Base-by-base conservation (phyloP, 2,113 vertebrate genomes). In the Planiliza haematocheilus region DNA sequence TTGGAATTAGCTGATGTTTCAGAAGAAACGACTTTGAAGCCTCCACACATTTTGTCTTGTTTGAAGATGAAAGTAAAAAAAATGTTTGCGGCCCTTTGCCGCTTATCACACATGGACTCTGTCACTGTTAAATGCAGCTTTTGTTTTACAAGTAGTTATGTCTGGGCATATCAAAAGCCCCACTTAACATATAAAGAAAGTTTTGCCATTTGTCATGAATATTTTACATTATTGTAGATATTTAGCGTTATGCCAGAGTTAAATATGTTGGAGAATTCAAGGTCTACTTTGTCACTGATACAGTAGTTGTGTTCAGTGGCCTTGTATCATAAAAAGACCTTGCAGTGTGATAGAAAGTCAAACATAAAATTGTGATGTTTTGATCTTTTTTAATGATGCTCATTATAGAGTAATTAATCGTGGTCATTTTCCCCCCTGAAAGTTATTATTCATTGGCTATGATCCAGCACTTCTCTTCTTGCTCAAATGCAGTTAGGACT, bases 31-130 rank as follows among this genome's bases (percentile, higher is more conserved):
- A 59, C 42, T 69, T 69, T 51, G 2, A 69, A 41, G 17, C 43
- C 20, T 45, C n/a, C 24, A 53, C 39, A 64, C 46, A 36, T 53
- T 59, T 61, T 36, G 45, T 74, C 12, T 50, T 18, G 42, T 68
- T 49, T 55, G 21, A 64, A 61, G 45, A 50, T 38, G 4, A 60
- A 64, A 53, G 30, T 20, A 21, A 36, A 53, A 36, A 21, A 36
- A 53, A 36, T 18, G 24, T 49, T 51, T 39, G 55, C 12, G 65
- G 30, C 10, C 24, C 7, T 56, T 34, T 45, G 24, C 24, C 30
- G 43, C 20, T 37, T 36, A 56, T 46, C 34, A 50, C 46, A 18
- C 34, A 37, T 34, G 65, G 39, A 62, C 24, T 42, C 17, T 21
- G n/a, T 49, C 1, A 36, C 14, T 14, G 8, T 12, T 12, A 13